Percentiles rank a stretch among this genome's conserved stretches.
Conservation (phyloP, 2,888 invertebrate species). For the Lacanobia wlatinum region DNA sequence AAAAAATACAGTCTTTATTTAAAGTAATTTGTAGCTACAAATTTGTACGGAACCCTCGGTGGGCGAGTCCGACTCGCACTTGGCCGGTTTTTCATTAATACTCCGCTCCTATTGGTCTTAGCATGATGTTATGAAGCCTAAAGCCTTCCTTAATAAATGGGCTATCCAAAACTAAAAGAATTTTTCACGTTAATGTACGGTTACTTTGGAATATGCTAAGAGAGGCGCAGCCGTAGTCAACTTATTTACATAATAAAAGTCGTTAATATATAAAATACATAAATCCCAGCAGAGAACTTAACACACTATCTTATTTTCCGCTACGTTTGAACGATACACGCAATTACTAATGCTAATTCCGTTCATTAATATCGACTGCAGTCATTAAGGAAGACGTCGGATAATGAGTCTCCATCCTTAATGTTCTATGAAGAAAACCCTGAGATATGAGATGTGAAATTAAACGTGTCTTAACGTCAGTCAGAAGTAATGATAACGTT, state of each 20-base stretch:
- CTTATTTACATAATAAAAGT: not conserved
- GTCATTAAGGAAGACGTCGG: slow-evolving; percentile 56
- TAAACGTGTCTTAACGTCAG: slow-evolving; percentile 4
- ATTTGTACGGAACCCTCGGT: too few species aligned
- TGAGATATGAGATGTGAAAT: slow-evolving; percentile 45
- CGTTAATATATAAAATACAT: not conserved
- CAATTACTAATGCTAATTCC: slow-evolving; percentile 66
- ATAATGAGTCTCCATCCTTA: slow-evolving; percentile 63
- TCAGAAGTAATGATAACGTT: slow-evolving; percentile 11
- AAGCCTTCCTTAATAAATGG: too few species aligned
- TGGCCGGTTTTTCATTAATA: too few species aligned
- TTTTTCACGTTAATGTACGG: too few species aligned
- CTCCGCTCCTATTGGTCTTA: too few species aligned
- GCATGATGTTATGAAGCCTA: too few species aligned
- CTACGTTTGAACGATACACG: slow-evolving; percentile 51
- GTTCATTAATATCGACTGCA: slow-evolving; percentile 61
- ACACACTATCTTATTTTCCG: slow-evolving; percentile 59
- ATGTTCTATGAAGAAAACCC: slow-evolving; percentile 40
- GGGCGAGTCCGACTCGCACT: too few species aligned
- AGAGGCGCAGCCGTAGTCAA: too few species aligned
- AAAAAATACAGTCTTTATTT: too few species aligned
- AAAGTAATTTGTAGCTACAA: too few species aligned
- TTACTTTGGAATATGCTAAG: too few species aligned
- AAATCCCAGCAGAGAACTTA: slow-evolving; percentile 6
- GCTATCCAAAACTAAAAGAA: too few species aligned